These are phyloP conservation scores for Actinemys pallida DNA, from an alignment of 2,113 vertebrate species.

Conservation along the genomic window DNA sequence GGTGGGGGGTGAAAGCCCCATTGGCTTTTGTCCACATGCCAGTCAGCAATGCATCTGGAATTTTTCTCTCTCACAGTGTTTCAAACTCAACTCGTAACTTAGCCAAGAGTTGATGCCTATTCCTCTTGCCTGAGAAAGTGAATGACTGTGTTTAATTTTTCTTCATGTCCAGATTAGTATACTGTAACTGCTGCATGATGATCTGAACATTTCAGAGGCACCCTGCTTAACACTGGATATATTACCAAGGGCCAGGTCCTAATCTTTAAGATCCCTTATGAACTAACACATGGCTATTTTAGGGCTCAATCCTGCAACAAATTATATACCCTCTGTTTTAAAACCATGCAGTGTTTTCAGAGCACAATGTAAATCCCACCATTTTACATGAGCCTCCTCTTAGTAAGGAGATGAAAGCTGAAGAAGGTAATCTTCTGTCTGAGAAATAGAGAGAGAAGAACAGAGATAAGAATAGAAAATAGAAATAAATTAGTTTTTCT, in stretches of 20 bases:
- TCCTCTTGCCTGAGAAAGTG: neutral
- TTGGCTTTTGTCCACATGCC: neutral
- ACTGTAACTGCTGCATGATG: neutral
- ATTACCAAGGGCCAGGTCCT: neutral
- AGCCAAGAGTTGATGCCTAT: neutral
- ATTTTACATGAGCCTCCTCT: neutral
- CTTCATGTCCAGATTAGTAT: neutral
- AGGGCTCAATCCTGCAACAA: neutral
- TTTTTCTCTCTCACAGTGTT: neutral
- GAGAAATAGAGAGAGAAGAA: rapidly evolving
- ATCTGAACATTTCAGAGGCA: neutral
- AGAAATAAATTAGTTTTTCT: no score
- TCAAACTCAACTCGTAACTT: neutral
- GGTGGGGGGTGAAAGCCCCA: no score
- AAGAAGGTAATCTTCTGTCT: neutral
- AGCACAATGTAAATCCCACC: neutral
- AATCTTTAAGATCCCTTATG: neutral
- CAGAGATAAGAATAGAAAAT: neutral
- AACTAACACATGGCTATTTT: neutral
- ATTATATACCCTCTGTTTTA: neutral
- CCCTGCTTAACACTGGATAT: neutral
- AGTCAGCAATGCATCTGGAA: neutral
- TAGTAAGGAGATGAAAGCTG: neutral
- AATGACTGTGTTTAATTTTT: neutral
- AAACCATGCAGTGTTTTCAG: neutral